phyloP scores from a whole-genome alignment of 2,888 invertebrate genomes.

The Cephus sareptanus region DNA sequence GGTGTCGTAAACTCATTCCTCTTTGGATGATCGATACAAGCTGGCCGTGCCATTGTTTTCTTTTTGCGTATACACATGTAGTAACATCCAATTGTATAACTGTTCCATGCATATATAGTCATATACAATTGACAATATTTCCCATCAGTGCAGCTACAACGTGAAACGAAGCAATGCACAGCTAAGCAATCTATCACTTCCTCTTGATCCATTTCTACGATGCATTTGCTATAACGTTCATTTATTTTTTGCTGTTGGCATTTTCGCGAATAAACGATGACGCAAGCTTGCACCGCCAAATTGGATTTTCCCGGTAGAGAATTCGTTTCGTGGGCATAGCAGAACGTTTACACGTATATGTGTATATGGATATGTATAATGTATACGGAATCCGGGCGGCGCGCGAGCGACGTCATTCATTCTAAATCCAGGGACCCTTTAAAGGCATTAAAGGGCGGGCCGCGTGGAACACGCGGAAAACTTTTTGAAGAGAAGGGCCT shows the following conservation, averaged over 20 bases:
- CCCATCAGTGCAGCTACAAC: background rate
- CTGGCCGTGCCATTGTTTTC: background rate
- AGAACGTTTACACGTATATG: background rate
- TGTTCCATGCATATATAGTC: too few species aligned
- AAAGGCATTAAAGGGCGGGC: background rate
- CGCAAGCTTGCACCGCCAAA: background rate
- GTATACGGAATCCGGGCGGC: background rate
- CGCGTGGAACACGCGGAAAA: background rate
- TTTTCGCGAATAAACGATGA: background rate
- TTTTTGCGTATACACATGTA: background rate
- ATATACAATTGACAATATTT: background rate
- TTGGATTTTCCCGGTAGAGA: background rate
- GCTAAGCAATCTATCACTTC: constrained; percentile 17
- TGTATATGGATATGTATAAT: background rate
- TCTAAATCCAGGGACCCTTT: background rate
- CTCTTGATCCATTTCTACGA: constrained; percentile 12
- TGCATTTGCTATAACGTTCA: background rate
- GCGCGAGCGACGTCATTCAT: background rate
- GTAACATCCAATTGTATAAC: background rate
- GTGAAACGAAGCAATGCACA: constrained; percentile 3
- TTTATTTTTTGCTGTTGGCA: background rate
- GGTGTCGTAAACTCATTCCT: constrained; percentile 17
- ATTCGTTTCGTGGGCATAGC: background rate
- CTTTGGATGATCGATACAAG: constrained; percentile 21
- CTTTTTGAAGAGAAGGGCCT: background rate